Conservation (phyloP, 2,888 invertebrate species). For the Cecidostiba fungosa region DNA sequence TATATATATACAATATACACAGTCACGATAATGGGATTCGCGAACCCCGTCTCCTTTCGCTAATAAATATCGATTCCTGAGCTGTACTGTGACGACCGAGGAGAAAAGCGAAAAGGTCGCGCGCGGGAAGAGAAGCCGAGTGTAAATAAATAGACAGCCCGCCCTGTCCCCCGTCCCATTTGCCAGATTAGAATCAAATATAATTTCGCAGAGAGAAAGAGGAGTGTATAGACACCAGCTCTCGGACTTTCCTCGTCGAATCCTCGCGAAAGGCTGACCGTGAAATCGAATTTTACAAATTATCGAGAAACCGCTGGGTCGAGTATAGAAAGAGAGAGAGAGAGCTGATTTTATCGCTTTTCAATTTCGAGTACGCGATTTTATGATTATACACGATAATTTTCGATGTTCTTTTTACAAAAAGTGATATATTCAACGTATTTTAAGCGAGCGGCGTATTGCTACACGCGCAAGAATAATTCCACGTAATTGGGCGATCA, state of each 20-base stretch:
- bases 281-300: constrained; percentile 63
- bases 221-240: not conserved
- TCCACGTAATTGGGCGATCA: not conserved
- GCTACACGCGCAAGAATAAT: not conserved
- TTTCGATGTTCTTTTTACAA: too few relatives aligned
- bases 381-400: too few relatives aligned
- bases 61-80: constrained; percentile 61
- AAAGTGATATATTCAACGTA: too few relatives aligned
- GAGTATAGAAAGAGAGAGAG: not conserved
- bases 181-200: constrained; percentile 78
- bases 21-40: constrained; percentile 48
- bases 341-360: constrained; percentile 58
- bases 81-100: not conserved
- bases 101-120: not conserved
- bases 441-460: too few relatives aligned
- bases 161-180: constrained; percentile 74
- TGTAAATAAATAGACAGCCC: constrained; percentile 76
- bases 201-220: constrained; percentile 69
- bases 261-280: constrained; percentile 37
- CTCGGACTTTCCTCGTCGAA: constrained; percentile 18
- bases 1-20: constrained; percentile 18
- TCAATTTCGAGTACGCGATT: constrained; percentile 45
- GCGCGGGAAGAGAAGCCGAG: constrained; percentile 67
- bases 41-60: constrained; percentile 18
- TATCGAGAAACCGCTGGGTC: constrained; percentile 40